Percentiles rank a stretch among this genome's conserved stretches.
These are phyloP conservation scores for Heptranchias perlo DNA, from an alignment of 2,113 vertebrate species.

Conservation along the genomic window DNA sequence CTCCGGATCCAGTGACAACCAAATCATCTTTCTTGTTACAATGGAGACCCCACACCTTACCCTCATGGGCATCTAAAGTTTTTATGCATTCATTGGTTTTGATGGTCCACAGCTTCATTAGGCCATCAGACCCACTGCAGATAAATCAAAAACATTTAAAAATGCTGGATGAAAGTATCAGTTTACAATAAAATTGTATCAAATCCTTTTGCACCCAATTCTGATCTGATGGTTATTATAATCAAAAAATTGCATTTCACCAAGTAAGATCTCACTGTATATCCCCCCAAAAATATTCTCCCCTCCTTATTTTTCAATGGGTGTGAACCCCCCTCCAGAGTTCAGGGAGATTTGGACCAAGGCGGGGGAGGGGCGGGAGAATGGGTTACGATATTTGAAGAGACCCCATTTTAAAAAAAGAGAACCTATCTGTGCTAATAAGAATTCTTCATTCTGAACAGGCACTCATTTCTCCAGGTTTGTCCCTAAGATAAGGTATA, in stretches of 20 bases:
- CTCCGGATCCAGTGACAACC: slow-evolving; percentile 76
- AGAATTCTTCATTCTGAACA: not conserved
- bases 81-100: slow-evolving; percentile 90
- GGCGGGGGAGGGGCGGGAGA: not conserved
- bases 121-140: slow-evolving; percentile 80
- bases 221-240: too few species aligned
- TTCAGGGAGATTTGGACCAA: not conserved
- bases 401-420: too few species aligned
- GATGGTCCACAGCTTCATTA: slow-evolving; percentile 95
- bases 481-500: too few species aligned
- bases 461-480: not conserved
- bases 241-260: not conserved
- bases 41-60: slow-evolving; percentile 93
- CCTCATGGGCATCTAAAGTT: slow-evolving; percentile 83
- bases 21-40: slow-evolving; percentile 65
- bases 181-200: not conserved
- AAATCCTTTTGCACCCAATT: not conserved
- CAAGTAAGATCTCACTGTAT: not conserved
- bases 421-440: not conserved
- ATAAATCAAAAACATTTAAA: not conserved
- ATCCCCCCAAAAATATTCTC: not conserved
- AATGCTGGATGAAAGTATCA: not conserved
- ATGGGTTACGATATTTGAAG: not conserved
- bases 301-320: not conserved
- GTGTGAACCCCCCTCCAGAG: not conserved